These are phyloP conservation scores for Empidonax alnorum DNA, from an alignment of 2,113 vertebrate genomes.

Conservation along the genomic window DNA sequence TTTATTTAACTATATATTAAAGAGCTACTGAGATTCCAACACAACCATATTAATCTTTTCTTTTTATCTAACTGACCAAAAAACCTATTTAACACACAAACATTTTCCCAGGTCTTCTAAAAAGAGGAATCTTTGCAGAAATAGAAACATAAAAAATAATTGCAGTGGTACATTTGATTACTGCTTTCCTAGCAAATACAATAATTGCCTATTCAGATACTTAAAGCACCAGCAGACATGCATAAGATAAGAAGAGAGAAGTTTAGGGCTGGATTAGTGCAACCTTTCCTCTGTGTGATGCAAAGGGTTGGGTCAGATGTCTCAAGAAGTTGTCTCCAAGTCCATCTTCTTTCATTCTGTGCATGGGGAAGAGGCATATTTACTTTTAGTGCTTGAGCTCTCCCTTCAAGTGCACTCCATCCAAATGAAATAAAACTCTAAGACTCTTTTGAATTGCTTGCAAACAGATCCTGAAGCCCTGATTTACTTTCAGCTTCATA, in stretches of 20 bases:
- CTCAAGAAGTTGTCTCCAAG: not conserved
- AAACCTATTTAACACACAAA: not conserved
- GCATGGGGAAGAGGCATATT: not conserved
- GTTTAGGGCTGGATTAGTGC: not conserved
- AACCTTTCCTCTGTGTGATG: not conserved
- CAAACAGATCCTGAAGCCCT: not conserved
- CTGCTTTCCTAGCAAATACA: not conserved
- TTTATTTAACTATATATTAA: conserved; percentile 1
- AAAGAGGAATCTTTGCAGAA: not conserved
- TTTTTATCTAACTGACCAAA: conserved; percentile 37
- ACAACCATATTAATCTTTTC: not conserved
- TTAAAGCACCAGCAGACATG: not conserved
- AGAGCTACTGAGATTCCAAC: not conserved
- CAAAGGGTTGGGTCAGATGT: not conserved
- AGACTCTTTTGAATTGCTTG: not conserved
- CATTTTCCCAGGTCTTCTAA: not conserved
- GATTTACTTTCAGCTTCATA: not conserved
- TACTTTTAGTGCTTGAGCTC: not conserved
- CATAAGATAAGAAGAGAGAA: not conserved
- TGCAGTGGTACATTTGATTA: not conserved
- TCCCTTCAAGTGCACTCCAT: not conserved
- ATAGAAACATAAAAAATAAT: not conserved
- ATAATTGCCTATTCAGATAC: not conserved
- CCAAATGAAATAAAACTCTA: not conserved
- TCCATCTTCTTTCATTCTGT: not conserved